phyloP scores from a whole-genome alignment of 2,888 invertebrate genomes.

The Laspeyria flexula region DNA sequence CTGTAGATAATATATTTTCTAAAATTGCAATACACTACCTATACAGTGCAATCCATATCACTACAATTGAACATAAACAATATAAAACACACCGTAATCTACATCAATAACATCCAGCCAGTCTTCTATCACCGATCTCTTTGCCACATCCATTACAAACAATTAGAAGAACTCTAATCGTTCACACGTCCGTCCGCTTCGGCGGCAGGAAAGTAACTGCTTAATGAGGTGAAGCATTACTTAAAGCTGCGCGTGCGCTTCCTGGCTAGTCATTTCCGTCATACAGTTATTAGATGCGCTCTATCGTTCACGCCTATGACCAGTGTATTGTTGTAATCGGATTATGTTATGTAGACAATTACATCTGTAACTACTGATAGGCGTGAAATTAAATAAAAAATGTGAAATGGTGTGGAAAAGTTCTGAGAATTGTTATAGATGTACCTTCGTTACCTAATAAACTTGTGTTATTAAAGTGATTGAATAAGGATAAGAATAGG shows the following conservation, averaged over 20 bases:
- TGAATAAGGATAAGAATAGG: no score
- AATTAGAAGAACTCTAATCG: neutral
- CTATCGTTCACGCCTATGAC: constrained; percentile 50
- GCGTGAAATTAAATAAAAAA: neutral
- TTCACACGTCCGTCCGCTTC: constrained; percentile 48
- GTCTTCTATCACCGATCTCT: constrained; percentile 46
- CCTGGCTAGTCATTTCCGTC: constrained; percentile 62
- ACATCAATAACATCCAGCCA: constrained; percentile 54
- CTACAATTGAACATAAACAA: constrained; percentile 8
- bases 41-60: neutral
- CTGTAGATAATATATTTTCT: neutral
- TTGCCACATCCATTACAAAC: constrained; percentile 54
- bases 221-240: constrained; percentile 63
- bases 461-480: no score
- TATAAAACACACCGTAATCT: constrained; percentile 49
- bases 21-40: neutral
- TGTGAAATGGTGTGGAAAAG: neutral
- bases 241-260: constrained; percentile 61
- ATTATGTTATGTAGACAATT: constrained; percentile 1
- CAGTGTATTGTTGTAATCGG: constrained; percentile 9
- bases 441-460: no score
- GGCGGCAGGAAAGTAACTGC: constrained; percentile 58
- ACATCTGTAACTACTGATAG: neutral
- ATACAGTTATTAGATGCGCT: constrained; percentile 63
- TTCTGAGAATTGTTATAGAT: no score